These are phyloP conservation scores for Nasonia vitripennis DNA, from an alignment of 1,140 invertebrate genomes.

Conservation along the genomic window DNA sequence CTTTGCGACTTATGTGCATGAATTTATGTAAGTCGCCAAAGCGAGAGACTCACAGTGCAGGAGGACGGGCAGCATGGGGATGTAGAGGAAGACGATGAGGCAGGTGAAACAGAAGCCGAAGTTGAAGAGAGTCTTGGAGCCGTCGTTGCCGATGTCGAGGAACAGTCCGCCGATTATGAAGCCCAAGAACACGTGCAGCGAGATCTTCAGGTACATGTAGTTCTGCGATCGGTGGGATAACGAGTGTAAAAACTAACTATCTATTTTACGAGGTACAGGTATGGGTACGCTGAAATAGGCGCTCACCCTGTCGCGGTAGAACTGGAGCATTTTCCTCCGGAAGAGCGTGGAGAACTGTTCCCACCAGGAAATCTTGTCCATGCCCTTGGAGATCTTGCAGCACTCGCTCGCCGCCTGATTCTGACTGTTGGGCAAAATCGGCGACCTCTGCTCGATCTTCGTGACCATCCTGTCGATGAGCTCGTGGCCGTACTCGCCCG, in stretches of 20 bases:
- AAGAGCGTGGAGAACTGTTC: slow-evolving; percentile 82
- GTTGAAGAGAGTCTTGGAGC: slow-evolving; percentile 87
- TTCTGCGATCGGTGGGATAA: too few species aligned
- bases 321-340: slow-evolving; percentile 82
- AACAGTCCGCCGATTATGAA: slow-evolving; percentile 82
- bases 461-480: slow-evolving; percentile 80
- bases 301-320: slow-evolving; percentile 82
- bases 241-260: not conserved
- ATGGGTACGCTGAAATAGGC: too few species aligned
- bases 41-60: slow-evolving; percentile 80
- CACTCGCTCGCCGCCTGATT: slow-evolving; percentile 60
- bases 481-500: slow-evolving; percentile 82
- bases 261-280: too few species aligned
- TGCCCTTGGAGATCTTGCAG: slow-evolving; percentile 49
- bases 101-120: slow-evolving; percentile 88
- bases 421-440: slow-evolving; percentile 65
- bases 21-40: not conserved
- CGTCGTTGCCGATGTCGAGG: slow-evolving; percentile 84
- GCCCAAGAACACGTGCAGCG: slow-evolving; percentile 82
- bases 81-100: slow-evolving; percentile 85
- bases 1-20: not conserved
- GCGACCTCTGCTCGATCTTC: slow-evolving; percentile 78
- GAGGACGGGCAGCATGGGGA: slow-evolving; percentile 87
- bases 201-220: slow-evolving; percentile 82
- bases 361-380: slow-evolving; percentile 76